Percentiles rank a stretch among this genome's conserved stretches.
These are phyloP conservation scores for Dicyrtoma fusca DNA, from an alignment of 2,888 invertebrate genomes.

Conservation along the genomic window DNA sequence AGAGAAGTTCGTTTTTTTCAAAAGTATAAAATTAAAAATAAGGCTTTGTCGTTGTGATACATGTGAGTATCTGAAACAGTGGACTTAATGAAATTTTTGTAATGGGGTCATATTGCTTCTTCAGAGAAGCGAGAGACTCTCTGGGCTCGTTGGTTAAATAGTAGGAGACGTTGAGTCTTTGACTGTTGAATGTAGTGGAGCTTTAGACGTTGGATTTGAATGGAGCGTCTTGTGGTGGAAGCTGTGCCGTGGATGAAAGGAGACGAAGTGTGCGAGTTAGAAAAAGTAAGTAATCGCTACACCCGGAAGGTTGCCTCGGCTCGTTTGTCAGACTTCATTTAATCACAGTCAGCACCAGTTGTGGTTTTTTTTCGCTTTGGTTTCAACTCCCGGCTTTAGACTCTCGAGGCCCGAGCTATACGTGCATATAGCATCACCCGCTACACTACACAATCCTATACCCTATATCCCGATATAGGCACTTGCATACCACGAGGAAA, in stretches of 20 bases:
- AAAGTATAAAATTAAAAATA: no score
- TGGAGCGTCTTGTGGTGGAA: not conserved
- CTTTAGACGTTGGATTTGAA: not conserved
- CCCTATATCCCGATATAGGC: no score
- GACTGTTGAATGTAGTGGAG: no score
- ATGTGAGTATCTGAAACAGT: no score
- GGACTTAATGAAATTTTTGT: no score
- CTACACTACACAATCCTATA: not conserved
- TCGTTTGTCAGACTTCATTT: conserved; percentile 18
- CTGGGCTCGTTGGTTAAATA: no score
- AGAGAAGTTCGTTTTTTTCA: no score
- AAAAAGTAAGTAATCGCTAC: conserved; percentile 16
- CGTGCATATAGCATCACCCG: not conserved
- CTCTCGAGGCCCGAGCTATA: not conserved
- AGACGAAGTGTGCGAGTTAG: not conserved
- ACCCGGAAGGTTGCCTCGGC: conserved; percentile 26
- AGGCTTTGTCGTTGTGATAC: no score
- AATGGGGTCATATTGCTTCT: no score
- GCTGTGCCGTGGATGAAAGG: not conserved
- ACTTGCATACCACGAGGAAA: no score
- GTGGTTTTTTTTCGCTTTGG: not conserved
- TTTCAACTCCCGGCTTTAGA: conserved; percentile 1
- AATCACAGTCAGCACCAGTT: conserved; percentile 19
- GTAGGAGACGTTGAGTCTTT: no score
- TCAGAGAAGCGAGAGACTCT: no score